Base-by-base conservation (phyloP, 2,888 invertebrate genomes). In the Drosophila imparisetae region DNA sequence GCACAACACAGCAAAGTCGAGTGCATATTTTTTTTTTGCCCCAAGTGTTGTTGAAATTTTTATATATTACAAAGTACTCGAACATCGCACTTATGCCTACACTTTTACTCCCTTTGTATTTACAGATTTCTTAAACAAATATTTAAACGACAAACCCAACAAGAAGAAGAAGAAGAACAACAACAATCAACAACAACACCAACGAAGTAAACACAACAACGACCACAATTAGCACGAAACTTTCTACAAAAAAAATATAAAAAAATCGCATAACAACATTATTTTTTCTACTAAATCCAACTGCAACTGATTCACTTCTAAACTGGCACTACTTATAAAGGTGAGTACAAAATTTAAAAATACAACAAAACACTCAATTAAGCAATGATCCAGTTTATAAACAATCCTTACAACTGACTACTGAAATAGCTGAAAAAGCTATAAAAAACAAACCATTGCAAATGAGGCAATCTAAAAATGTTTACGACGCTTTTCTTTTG, bases 71-170 rank as follows among this genome's bases (percentile, higher is more conserved):
- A n/a, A 67, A 62, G 72, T 72, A 72, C 54, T 73, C 54, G 36
- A 59, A 30, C 30, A 57, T 45, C 42, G 32, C 59, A 62, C 69
- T 77, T 55, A 60, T 63, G 52, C 15, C 40, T 53, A 53, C 70
- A 49, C 73, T 77, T 78, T 78, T 66, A 49, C 67, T 65, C 63
- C 32, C 72, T 77, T 79, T 79, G 61, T 86, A 69, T 72, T 87
- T 83, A 58, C 80, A 89, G 89, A 89, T 81, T 80, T 87, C 76
- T 72, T 82, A 82, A 66, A 70, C 65, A 80, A 72, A 79, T 76
- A 72, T 72, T 65, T 50, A 66, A 76, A 75, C 81, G 72, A 86
- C 74, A 72, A 80, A 77, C 62, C 61, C 72, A 76, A 86, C 71
- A 61, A 71, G 55, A 71, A 73, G 68, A 81, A 73, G 58, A 59